Evolutionary conservation across 2,888 invertebrate genomes (phyloP).

Genomic region (Pseudolycoriella hygida): DNA sequence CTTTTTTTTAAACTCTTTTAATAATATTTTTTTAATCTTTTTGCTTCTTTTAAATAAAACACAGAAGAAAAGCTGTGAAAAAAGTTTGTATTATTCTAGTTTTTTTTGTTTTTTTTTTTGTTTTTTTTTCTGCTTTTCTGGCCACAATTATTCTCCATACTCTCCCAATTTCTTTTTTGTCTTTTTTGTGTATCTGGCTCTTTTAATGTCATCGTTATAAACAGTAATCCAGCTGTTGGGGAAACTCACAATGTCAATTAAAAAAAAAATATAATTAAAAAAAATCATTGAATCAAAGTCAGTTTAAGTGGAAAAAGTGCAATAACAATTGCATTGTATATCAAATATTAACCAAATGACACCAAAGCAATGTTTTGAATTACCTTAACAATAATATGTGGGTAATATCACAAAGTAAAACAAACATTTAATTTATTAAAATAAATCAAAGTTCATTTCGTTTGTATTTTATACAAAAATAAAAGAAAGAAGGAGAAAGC

Average conservation of each 20-base stretch:
- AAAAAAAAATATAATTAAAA: neutral
- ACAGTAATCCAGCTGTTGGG: neutral
- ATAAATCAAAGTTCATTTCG: too few relatives aligned
- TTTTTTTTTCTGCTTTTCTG: conserved; percentile 1
- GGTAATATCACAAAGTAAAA: too few relatives aligned
- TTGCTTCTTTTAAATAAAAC: neutral
- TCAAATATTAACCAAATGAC: too few relatives aligned
- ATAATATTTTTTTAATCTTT: too few relatives aligned
- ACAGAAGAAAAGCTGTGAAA: neutral
- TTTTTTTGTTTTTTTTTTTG: neutral
- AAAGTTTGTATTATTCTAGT: neutral
- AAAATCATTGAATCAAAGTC: too few relatives aligned
- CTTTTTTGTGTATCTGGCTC: neutral
- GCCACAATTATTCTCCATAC: too few relatives aligned
- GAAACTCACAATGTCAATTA: neutral
- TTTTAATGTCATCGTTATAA: neutral
- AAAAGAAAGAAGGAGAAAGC: neutral
- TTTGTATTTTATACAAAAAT: neutral
- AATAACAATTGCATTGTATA: too few relatives aligned
- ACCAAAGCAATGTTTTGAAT: too few relatives aligned
- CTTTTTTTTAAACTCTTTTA: too few relatives aligned
- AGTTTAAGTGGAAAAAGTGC: too few relatives aligned
- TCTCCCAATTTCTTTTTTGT: neutral
- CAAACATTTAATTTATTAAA: too few relatives aligned
- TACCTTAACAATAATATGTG: too few relatives aligned